Percentiles rank a stretch among this genome's conserved stretches.
These are phyloP conservation scores for Valencia hispanica DNA, from an alignment of 2,797 vertebrate genomes.

Conservation along the genomic window DNA sequence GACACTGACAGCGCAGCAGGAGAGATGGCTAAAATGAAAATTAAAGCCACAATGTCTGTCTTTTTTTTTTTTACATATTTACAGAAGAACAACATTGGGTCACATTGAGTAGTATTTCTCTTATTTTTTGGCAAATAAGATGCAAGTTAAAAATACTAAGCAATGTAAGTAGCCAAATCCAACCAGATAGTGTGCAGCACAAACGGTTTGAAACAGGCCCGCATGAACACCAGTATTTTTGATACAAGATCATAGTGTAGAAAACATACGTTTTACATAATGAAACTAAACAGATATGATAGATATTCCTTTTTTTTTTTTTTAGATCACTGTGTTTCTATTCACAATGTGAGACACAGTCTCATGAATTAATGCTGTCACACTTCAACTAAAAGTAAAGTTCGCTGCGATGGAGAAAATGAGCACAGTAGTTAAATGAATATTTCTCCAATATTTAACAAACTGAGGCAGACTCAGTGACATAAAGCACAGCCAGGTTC, in stretches of 20 bases:
- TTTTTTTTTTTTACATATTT: too few species aligned
- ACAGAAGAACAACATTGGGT: constrained; percentile 72
- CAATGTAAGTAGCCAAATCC: constrained; percentile 48
- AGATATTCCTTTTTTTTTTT: constrained; percentile 12
- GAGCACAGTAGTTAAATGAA: constrained; percentile 51
- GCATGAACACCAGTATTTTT: constrained; percentile 60
- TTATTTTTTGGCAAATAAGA: constrained; percentile 64
- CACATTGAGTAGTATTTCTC: constrained; percentile 56
- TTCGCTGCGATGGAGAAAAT: constrained; percentile 45
- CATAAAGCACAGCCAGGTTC: constrained; percentile 53
- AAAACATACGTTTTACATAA: constrained; percentile 58
- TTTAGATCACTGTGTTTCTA: constrained; percentile 25
- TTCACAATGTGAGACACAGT: constrained; percentile 29
- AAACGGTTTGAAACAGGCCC: constrained; percentile 65
- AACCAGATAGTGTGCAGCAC: constrained; percentile 63
- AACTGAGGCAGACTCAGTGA: constrained; percentile 41
- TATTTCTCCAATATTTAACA: constrained; percentile 44
- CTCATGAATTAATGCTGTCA: constrained; percentile 34
- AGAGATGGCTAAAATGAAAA: too few species aligned
- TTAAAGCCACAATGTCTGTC: too few species aligned
- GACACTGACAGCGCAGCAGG: too few species aligned
- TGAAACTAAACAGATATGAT: constrained; percentile 54
- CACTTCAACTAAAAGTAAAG: constrained; percentile 41
- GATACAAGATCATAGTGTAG: constrained; percentile 63
- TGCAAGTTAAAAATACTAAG: constrained; percentile 49